Evolutionary conservation across 2,113 vertebrate genomes (phyloP).

Genomic region (Phyllostomus discolor): DNA sequence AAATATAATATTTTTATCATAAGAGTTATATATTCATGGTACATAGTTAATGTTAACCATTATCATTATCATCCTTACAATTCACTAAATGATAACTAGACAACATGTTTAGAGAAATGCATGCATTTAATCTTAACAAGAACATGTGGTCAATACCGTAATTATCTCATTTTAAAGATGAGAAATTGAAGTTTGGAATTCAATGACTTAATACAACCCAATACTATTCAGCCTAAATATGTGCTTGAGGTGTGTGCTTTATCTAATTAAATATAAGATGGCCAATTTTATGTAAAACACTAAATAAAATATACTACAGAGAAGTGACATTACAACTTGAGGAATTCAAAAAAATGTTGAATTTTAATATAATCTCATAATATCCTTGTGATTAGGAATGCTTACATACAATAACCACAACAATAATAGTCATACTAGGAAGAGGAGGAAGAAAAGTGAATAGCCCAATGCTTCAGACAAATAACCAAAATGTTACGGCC

Average conservation of each 20-base stretch:
- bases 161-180: neutral
- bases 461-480: neutral
- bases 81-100: neutral
- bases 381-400: too few species aligned
- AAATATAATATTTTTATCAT: neutral
- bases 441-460: too few species aligned
- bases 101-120: neutral
- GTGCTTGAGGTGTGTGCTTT: neutral
- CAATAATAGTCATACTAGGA: neutral
- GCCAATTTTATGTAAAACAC: neutral
- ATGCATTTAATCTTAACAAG: neutral
- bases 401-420: neutral
- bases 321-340: neutral
- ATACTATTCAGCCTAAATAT: neutral
- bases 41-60: neutral
- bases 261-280: neutral
- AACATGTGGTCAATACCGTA: neutral
- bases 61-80: neutral
- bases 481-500: neutral
- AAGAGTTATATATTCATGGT: neutral
- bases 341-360: neutral
- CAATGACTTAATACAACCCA: neutral
- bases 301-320: neutral
- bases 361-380: neutral
- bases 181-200: neutral